Conservation (phyloP, 2,113 vertebrate genomes). For the Osmerus eperlanus region DNA sequence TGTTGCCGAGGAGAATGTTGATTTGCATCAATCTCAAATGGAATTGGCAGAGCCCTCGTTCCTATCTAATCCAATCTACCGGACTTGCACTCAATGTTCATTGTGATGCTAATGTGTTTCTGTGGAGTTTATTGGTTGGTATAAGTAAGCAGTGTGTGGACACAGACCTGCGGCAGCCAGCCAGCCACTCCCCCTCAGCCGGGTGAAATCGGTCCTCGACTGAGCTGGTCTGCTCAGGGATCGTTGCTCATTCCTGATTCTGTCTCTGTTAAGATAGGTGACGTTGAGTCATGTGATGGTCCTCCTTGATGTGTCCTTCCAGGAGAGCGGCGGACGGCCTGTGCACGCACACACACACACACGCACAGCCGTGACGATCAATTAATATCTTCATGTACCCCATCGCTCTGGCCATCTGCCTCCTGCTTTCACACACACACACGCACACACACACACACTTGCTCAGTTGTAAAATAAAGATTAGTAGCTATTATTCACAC, state of each 20-base stretch:
- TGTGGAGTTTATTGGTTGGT: too few species aligned
- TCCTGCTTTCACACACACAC: background rate
- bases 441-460: background rate
- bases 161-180: too few species aligned
- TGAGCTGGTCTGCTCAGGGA: too few species aligned
- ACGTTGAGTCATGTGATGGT: background rate
- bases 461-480: too few species aligned
- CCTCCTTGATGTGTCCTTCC: background rate
- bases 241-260: too few species aligned
- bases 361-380: conserved; percentile 9
- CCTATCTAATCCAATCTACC: background rate
- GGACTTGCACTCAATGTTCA: background rate
- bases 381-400: conserved; percentile 2
- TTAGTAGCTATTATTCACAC: background rate
- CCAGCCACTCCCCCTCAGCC: too few species aligned
- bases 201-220: too few species aligned
- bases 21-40: too few species aligned
- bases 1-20: too few species aligned
- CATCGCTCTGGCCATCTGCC: conserved; percentile 12
- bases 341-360: too few species aligned
- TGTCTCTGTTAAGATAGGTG: background rate
- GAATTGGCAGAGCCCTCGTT: background rate
- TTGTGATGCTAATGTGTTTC: background rate
- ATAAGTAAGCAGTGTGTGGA: too few species aligned
- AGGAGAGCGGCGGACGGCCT: background rate